Evolutionary conservation across 2,888 invertebrate genomes (phyloP), one percentile per base, ranked within the genome.

Genomic region (Liopterus haemorrhoidalis): DNA sequence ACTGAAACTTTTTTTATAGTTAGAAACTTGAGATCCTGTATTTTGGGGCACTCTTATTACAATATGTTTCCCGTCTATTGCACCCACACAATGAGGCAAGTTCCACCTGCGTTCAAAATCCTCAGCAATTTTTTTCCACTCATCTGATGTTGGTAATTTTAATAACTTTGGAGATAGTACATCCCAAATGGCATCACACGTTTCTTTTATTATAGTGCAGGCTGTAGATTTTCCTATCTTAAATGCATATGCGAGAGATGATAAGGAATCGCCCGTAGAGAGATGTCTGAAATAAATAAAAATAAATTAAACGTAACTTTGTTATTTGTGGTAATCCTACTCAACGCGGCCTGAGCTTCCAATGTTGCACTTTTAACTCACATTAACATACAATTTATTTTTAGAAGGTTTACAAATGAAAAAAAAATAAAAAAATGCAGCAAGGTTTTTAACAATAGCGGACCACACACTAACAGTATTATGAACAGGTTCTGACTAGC

Each of bases 1-100:
- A 50, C 60, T 61, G 39, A 48, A 54, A 32, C 33, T 50, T 37
- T 54, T 50, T 56, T 64, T 60, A 49, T 62, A 61, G 51, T 63
- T 63, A 43, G 49, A 59, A 48, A 47, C 61, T 33, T 53, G 41
- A 8, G 58, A 57, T 15, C 61, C 60, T 38, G 53, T 53, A 16
- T 59, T 50, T 15, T 43, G 9, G 9, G 61, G 60, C 11, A 51
- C 46, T 46, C 54, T 49, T 39, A 61, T 55, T 49, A 48, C 43
- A 14, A 58, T 51, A 49, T 60, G 60, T 46, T 58, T 60, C 1
- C 61, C 59, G 46, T 60, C 59, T 14, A 60, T 49, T 20, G 55
- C 54, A 19, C 62, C 60, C 11, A 57, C 41, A 43, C 57, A 59
- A 32, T 56, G 39, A 16, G 53, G 51, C 36, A 57, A 44, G 31